Percentiles rank a stretch among this genome's conserved stretches.
Evolutionary conservation across 2,113 vertebrate species (phyloP).

Genomic region (Solenodon paradoxus): DNA sequence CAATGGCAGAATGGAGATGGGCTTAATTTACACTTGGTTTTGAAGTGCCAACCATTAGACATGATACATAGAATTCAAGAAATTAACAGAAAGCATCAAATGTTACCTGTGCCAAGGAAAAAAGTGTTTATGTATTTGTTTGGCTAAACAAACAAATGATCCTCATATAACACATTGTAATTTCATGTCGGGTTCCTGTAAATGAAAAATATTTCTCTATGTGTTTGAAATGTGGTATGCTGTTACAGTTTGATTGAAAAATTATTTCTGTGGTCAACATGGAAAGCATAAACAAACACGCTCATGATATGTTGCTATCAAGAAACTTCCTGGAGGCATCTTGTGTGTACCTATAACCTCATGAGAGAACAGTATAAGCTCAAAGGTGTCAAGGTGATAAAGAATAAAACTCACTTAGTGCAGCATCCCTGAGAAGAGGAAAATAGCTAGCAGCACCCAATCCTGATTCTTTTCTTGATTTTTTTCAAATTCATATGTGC

Average conservation of each 20-base stretch:
- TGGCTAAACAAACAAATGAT: neutral
- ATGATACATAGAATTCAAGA: neutral
- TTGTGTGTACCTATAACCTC: neutral
- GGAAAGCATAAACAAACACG: neutral
- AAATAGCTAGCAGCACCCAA: neutral
- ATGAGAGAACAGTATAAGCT: neutral
- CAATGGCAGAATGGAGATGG: neutral
- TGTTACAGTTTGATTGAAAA: too few relatives aligned
- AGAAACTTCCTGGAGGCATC: neutral
- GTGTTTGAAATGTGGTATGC: neutral
- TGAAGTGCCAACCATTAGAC: neutral
- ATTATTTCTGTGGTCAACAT: neutral
- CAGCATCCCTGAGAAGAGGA: constrained; percentile 10
- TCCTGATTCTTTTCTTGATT: neutral
- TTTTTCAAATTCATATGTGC: neutral
- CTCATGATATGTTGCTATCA: neutral
- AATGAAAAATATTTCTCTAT: neutral
- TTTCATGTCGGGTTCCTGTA: neutral
- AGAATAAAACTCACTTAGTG: neutral
- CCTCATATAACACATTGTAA: neutral
- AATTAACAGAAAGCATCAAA: neutral
- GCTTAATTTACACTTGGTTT: neutral
- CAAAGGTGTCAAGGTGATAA: constrained; percentile 23
- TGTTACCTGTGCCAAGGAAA: neutral
- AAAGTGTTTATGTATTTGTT: neutral